Evolutionary conservation across 2,113 vertebrate genomes (phyloP).

Genomic region (Phoenicopterus ruber): DNA sequence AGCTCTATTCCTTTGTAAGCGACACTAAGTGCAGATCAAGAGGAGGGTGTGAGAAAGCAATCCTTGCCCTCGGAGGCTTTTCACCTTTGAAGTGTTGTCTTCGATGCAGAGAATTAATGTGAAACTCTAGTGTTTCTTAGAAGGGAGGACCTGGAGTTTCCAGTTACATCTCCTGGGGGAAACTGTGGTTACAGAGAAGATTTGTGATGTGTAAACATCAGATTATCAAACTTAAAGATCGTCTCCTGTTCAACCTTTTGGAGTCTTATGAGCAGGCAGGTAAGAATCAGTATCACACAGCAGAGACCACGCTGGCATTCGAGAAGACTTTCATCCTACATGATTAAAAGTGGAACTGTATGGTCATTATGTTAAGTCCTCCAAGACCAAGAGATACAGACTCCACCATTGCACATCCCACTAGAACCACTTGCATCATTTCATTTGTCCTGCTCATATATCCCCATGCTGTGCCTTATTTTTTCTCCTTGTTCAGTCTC

Average conservation of each 20-base stretch:
- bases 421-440: not conserved
- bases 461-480: not conserved
- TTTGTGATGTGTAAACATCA: not conserved
- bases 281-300: not conserved
- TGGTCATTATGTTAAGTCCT: not conserved
- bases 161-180: not conserved
- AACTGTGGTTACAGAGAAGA: not conserved
- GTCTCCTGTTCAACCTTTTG: not conserved
- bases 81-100: not conserved
- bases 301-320: fast-evolving
- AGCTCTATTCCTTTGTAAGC: not conserved
- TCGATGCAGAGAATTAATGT: not conserved
- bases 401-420: not conserved
- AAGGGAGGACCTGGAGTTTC: not conserved
- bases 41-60: not conserved
- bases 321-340: not conserved
- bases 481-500: not conserved
- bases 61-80: not conserved
- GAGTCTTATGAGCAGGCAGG: not conserved
- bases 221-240: not conserved
- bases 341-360: not conserved
- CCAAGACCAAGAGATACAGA: not conserved
- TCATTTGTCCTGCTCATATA: not conserved
- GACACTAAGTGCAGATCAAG: not conserved
- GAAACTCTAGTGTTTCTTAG: not conserved